Base-by-base conservation (phyloP, 2,113 vertebrate genomes). In the Perognathus longimembris region DNA sequence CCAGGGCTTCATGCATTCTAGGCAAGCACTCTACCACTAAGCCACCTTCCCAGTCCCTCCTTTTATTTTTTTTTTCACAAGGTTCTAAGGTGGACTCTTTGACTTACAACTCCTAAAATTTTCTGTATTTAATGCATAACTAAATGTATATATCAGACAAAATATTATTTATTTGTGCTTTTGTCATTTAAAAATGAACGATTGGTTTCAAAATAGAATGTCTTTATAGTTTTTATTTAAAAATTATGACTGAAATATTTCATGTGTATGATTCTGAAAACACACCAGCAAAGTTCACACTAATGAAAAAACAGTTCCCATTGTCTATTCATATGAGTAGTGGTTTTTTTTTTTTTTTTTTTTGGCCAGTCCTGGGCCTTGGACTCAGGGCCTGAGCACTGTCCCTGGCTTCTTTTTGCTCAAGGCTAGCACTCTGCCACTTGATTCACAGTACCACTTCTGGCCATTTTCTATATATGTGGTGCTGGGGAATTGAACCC, bases 31-130 rank as follows among this genome's bases (percentile, higher is more conserved):
- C n/a, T n/a, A n/a, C n/a, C n/a, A n/a, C n/a, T n/a, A n/a, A n/a
- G n/a, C n/a, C n/a, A n/a, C n/a, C n/a, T n/a, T n/a, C n/a, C n/a
- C n/a, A n/a, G n/a, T n/a, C n/a, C n/a, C n/a, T n/a, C n/a, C n/a
- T n/a, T n/a, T n/a, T n/a, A n/a, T 45, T 94, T 89, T 36, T 89
- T 90, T 73, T 90, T 63, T 82, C 42, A 50, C 1, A 66, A 26
- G 32, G 71, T 45, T 8, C 45, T 45, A 93, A 3, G 18, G 6
- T 73, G 32, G 11, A 54, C 63, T 88, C 28, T 85, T 85, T 91
- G 64, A 64, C 36, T 24, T 85, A 70, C 20, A 4, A 74, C 22
- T 74, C 24, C 88, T 59, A 26, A 26, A 70, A 83, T 21, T 36
- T 50, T 3, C 77, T 21, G 38, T 50, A 61, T 30, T 77, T 87